Conservation (phyloP, 2,113 vertebrate species). For the Macquaria australasica region DNA sequence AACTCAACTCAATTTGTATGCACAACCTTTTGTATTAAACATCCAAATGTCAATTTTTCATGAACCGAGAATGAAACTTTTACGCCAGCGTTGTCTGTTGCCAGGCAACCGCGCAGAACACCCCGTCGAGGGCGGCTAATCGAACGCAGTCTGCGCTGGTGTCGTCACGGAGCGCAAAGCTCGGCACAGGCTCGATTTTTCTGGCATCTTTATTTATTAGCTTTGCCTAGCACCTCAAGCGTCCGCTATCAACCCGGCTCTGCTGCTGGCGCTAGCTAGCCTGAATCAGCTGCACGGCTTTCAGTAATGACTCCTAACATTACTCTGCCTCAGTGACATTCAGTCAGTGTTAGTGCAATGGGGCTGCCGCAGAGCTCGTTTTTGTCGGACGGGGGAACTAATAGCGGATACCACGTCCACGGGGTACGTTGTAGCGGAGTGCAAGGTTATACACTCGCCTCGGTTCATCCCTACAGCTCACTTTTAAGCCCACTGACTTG, state of each 20-base stretch:
- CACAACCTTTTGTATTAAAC: not conserved
- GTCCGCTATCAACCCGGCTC: constrained; percentile 7
- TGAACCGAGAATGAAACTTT: not conserved
- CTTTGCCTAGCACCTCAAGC: constrained; percentile 29
- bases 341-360: constrained; percentile 47
- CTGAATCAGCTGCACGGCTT: not conserved
- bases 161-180: rapidly evolving
- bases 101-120: constrained; percentile 27
- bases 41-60: not conserved
- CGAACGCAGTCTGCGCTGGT: constrained; percentile 10
- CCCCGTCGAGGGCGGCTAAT: constrained; percentile 32
- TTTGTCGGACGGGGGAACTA: constrained; percentile 65
- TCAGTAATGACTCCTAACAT: constrained; percentile 45
- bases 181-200: constrained; percentile 16
- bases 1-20: not conserved
- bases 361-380: constrained; percentile 76
- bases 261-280: constrained; percentile 34
- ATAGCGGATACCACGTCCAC: constrained; percentile 80
- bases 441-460: constrained; percentile 40
- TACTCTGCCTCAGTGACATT: constrained; percentile 51
- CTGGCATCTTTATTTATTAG: constrained; percentile 64
- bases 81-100: constrained; percentile 24
- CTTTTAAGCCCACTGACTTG: not conserved
- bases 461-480: not conserved
- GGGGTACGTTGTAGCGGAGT: constrained; percentile 67